Conservation (phyloP, 2,113 vertebrate genomes). For the Trichechus manatus region DNA sequence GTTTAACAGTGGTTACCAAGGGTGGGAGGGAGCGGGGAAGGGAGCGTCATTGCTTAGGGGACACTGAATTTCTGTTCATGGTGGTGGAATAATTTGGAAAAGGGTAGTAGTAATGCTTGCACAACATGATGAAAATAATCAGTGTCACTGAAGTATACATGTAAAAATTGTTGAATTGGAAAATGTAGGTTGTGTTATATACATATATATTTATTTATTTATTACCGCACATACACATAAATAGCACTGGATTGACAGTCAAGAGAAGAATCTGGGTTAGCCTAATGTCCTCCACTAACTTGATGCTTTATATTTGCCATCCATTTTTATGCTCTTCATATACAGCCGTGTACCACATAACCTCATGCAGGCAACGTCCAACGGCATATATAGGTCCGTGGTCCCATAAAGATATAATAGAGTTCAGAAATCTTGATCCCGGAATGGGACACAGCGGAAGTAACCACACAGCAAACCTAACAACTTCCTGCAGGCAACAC, state of each 20-base stretch:
- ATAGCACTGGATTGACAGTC: neutral
- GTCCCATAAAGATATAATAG: no score
- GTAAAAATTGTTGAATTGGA: neutral
- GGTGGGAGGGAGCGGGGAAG: neutral
- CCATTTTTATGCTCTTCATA: neutral
- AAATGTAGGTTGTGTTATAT: neutral
- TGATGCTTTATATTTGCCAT: neutral
- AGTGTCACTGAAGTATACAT: neutral
- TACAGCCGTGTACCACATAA: no score
- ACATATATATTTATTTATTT: no score
- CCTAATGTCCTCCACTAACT: neutral
- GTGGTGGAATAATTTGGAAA: neutral
- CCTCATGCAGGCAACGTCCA: no score
- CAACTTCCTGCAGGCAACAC: no score
- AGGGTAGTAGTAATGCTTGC: neutral
- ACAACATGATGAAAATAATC: neutral
- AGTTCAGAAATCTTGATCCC: no score
- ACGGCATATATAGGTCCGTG: no score
- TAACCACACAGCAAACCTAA: no score
- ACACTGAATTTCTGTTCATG: neutral
- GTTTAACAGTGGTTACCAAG: no score
- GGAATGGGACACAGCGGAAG: no score
- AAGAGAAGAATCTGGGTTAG: neutral
- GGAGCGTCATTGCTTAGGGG: neutral
- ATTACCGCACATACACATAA: neutral